Conservation (phyloP, 2,113 vertebrate genomes). For the Zingel zingel region DNA sequence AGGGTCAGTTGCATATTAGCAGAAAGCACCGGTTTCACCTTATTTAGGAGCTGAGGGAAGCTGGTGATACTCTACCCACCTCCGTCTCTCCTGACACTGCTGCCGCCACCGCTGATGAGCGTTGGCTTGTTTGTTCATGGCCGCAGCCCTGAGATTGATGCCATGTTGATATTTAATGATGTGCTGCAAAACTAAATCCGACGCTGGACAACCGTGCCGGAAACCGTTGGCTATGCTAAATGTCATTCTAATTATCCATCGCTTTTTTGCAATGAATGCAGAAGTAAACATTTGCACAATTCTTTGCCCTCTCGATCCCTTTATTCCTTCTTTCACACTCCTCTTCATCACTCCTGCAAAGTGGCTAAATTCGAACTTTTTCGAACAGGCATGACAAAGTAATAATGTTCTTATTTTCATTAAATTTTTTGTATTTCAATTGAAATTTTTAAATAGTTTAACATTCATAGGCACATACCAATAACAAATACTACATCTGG, state of each 20-base stretch:
- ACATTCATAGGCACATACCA: no score
- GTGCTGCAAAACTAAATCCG: constrained; percentile 66
- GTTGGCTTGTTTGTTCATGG: constrained; percentile 76
- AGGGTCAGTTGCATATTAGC: constrained; percentile 66
- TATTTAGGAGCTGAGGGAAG: constrained; percentile 60
- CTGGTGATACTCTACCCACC: constrained; percentile 49
- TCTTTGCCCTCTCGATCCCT: constrained; percentile 50
- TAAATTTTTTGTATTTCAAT: no score
- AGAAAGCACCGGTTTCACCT: constrained; percentile 51
- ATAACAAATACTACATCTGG: no score
- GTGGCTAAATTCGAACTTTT: constrained; percentile 26
- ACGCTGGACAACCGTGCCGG: constrained; percentile 41
- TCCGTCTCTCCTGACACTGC: constrained; percentile 45
- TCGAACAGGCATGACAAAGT: background rate
- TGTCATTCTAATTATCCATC: constrained; percentile 85
- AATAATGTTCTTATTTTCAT: no score
- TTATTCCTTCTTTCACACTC: constrained; percentile 6
- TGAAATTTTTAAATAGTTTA: no score
- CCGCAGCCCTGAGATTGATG: constrained; percentile 71
- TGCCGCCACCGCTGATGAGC: constrained; percentile 65
- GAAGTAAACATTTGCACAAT: constrained; percentile 80
- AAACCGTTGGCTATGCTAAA: constrained; percentile 71
- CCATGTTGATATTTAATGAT: constrained; percentile 86
- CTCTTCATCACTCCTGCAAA: constrained; percentile 13
- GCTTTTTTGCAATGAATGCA: constrained; percentile 59